These are phyloP conservation scores for Steinernema hermaphroditum DNA, from an alignment of 2,888 invertebrate species.

Conservation along the genomic window DNA sequence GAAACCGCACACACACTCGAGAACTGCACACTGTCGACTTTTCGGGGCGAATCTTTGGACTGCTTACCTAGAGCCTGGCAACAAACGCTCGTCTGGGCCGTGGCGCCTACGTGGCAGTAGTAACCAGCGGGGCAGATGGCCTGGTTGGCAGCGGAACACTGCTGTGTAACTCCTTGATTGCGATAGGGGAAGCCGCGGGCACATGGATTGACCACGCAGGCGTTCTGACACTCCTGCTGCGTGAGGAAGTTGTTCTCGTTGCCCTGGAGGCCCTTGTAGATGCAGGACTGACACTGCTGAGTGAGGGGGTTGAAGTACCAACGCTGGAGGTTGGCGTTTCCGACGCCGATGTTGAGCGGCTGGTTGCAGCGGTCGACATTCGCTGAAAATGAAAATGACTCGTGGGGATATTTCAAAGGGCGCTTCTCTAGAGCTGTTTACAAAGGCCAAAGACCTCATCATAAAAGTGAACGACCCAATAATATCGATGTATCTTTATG, in stretches of 20 bases:
- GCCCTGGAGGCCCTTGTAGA: constrained; percentile 55
- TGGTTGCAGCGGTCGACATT: constrained; percentile 62
- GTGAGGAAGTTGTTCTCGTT: constrained; percentile 59
- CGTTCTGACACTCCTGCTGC: constrained; percentile 47
- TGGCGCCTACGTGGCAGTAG: constrained; percentile 50
- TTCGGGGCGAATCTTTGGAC: neutral
- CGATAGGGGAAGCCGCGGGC: constrained; percentile 61
- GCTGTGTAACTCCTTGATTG: constrained; percentile 57
- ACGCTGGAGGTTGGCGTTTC: constrained; percentile 62
- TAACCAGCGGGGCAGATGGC: constrained; percentile 48
- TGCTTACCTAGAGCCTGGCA: constrained; percentile 50
- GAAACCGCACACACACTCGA: neutral
- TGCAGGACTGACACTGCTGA: constrained; percentile 47
- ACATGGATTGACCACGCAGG: constrained; percentile 64
- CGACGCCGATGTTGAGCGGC: constrained; percentile 63
- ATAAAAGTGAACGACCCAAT: too few species aligned
- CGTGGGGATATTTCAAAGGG: too few species aligned
- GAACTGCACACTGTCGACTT: constrained; percentile 25
- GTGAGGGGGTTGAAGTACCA: constrained; percentile 53
- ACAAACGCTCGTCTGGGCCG: constrained; percentile 50
- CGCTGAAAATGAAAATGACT: constrained; percentile 43
- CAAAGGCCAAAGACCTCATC: too few species aligned
- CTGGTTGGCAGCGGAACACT: constrained; percentile 55
- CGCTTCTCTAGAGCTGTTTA: neutral
- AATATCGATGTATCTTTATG: too few species aligned